Conservation (phyloP, 2,797 vertebrate genomes). For the Pangasius mekongensis region DNA sequence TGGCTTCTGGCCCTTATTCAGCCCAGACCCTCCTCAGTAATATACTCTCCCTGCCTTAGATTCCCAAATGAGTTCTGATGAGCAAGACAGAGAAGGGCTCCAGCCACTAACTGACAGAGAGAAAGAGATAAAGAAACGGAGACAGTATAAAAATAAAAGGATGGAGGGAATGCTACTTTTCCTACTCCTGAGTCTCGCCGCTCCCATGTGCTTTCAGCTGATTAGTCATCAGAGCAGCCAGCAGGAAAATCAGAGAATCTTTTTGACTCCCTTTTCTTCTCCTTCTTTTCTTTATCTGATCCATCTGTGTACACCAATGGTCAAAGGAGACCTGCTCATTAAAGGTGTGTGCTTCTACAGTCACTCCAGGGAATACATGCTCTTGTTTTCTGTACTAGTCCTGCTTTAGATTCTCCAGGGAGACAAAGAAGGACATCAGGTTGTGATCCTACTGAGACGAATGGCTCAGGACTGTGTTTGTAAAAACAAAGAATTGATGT, state of each 20-base stretch:
- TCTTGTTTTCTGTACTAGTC: constrained; percentile 37
- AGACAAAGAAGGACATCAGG: constrained; percentile 32
- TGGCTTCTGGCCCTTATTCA: neutral
- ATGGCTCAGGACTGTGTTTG: neutral
- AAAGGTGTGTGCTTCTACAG: constrained; percentile 40
- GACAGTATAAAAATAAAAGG: neutral
- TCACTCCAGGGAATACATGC: constrained; percentile 27
- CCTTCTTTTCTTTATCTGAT: constrained; percentile 18
- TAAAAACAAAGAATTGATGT: constrained; percentile 1
- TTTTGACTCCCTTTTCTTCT: constrained; percentile 31
- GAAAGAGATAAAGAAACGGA: neutral
- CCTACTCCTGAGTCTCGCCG: constrained; percentile 22
- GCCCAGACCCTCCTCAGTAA: constrained; percentile 63
- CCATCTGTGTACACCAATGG: constrained; percentile 37
- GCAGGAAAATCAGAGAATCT: constrained; percentile 34
- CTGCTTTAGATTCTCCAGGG: constrained; percentile 46
- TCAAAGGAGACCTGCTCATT: constrained; percentile 55
- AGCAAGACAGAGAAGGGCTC: constrained; percentile 52
- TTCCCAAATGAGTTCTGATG: constrained; percentile 73
- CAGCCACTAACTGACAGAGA: neutral
- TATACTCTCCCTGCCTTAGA: constrained; percentile 75
- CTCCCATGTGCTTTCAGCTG: constrained; percentile 57
- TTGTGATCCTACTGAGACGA: constrained; percentile 1
- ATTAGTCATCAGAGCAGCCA: constrained; percentile 54
- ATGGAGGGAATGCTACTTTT: constrained; percentile 17